A percentile compares a stretch with the other conserved stretches of the same genome.
phyloP scores from a whole-genome alignment of 1,140 invertebrate species.

The Trialeurodes vaporariorum region DNA sequence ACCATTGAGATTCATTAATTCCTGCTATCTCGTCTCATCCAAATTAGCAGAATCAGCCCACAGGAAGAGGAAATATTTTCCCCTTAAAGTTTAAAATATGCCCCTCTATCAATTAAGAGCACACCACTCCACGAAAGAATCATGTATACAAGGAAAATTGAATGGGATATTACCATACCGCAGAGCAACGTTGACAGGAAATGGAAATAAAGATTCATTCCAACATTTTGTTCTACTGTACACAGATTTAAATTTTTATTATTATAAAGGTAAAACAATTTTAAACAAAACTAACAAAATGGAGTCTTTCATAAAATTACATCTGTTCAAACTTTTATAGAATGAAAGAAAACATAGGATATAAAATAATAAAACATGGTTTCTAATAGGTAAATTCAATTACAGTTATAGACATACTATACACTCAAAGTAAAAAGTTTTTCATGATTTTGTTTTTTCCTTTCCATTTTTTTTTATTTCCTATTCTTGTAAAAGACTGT shows the following conservation, averaged over 20 bases:
- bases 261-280: slow-evolving; percentile 1
- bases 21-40: no score
- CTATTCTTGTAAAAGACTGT: no score
- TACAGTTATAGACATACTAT: not conserved
- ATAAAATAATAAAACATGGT: slow-evolving; percentile 1
- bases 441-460: not conserved
- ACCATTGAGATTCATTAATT: no score
- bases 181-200: no score
- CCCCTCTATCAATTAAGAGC: no score
- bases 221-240: not conserved
- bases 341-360: not conserved
- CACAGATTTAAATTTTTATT: not conserved
- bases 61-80: no score
- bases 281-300: slow-evolving; percentile 1
- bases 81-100: no score
- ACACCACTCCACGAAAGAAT: no score
- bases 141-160: no score
- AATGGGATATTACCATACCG: no score
- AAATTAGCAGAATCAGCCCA: no score
- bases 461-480: no score
- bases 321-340: slow-evolving; percentile 1
- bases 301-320: not conserved
- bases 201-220: not conserved
- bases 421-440: not conserved
- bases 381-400: not conserved